Base-by-base conservation (phyloP, 2,113 vertebrate genomes). In the Gnathonemus longibarbis region DNA sequence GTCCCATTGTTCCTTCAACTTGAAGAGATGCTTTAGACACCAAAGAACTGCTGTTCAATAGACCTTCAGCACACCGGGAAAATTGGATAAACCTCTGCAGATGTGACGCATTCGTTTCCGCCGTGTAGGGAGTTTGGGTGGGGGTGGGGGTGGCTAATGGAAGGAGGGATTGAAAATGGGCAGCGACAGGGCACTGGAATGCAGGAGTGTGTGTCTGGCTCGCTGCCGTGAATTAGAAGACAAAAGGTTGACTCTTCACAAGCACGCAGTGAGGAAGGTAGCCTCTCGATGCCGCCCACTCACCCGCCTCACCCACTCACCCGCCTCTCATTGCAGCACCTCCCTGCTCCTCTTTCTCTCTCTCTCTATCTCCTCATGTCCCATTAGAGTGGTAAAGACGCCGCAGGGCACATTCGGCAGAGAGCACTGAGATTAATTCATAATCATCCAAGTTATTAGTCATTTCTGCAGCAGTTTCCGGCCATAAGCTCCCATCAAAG, bases 361-460 rank as follows among this genome's bases (percentile, higher is more conserved):
- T 42, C 39, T 70, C 74, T 77, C n/a, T 19, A 19, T 39, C 74
- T 42, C 35, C 74, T 42, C 74, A 3, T 42, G 13, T 80, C 35
- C 74, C 74, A 80, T 80, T 80, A 80, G 74, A 80, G 35, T 2
- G 2, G 6, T 19, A 42, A 42, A 17, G 74, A 42, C 39, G 31
- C 74, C 19, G 5, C 35, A 42, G 74, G 46, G 17, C 42, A 49
- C 83, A 85, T 45, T 85, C 83, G 19, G 46, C 39, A 85, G 19
- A 85, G 83, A 49, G 31, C 15, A 80, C 27, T 46, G 39, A 85
- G 83, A 85, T 46, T 85, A 85, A 85, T 85, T 85, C 83, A 45
- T 49, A 48, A 85, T 49, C 42, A 24, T 48, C 21, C 83, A 85
- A 24, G 42, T 49, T 49, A 85, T 85, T 85, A 42, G 39, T 85